These are phyloP conservation scores for Panopea generosa DNA, from an alignment of 2,888 invertebrate genomes.

Conservation along the genomic window DNA sequence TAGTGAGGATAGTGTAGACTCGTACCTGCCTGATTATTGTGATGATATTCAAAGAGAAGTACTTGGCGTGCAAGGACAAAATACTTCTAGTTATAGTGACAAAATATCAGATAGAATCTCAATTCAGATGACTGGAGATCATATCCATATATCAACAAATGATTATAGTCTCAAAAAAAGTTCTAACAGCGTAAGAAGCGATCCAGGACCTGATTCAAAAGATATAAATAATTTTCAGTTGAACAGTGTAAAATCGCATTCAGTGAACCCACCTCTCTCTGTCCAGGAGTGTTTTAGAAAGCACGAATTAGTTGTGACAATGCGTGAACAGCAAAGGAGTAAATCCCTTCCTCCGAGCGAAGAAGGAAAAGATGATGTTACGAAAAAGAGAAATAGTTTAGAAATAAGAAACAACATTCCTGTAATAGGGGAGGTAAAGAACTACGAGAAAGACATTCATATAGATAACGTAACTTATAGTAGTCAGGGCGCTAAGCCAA, in stretches of 20 bases:
- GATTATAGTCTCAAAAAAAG: conserved; percentile 47
- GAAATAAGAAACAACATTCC: conserved; percentile 84
- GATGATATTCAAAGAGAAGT: conserved; percentile 70
- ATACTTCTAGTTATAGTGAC: conserved; percentile 48
- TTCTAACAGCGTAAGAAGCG: conserved; percentile 56
- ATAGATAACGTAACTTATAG: conserved; percentile 67
- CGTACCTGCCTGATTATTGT: conserved; percentile 74
- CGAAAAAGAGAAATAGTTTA: conserved; percentile 81
- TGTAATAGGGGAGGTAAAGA: conserved; percentile 79
- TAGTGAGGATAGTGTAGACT: conserved; percentile 81
- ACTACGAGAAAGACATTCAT: conserved; percentile 76
- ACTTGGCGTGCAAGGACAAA: conserved; percentile 20
- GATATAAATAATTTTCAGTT: conserved; percentile 27
- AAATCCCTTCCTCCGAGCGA: conserved; percentile 59
- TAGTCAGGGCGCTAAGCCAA: conserved; percentile 79
- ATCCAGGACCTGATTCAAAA: conserved; percentile 47
- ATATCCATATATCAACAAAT: conserved; percentile 47
- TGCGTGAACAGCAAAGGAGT: conserved; percentile 59
- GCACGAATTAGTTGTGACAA: conserved; percentile 55
- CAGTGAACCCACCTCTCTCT: conserved; percentile 42
- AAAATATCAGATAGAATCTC: conserved; percentile 62
- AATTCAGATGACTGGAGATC: conserved; percentile 46
- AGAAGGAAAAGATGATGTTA: conserved; percentile 46
- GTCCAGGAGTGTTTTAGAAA: conserved; percentile 62
- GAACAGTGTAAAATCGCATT: conserved; percentile 31